Percentiles rank a stretch among this genome's conserved stretches.
These are phyloP conservation scores for Chlorodrepanis virens DNA, from an alignment of 2,113 vertebrate genomes.

Conservation along the genomic window DNA sequence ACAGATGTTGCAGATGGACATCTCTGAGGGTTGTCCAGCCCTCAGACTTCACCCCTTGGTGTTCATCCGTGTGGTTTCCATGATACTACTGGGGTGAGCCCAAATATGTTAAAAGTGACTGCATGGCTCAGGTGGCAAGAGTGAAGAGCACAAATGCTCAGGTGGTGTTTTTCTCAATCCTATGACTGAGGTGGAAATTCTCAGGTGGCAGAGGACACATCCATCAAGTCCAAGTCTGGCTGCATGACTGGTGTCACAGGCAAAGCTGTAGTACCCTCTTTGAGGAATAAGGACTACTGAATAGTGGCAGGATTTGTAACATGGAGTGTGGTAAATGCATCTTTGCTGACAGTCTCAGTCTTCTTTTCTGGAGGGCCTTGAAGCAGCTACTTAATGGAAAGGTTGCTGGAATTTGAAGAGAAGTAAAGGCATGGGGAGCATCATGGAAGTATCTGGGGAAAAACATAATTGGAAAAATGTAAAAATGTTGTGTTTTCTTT, in stretches of 20 bases:
- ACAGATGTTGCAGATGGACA: neutral
- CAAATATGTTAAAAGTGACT: neutral
- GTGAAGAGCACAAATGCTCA: neutral
- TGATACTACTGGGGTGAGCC: neutral
- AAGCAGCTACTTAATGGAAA: neutral
- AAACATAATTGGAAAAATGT: neutral
- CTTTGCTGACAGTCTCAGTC: neutral
- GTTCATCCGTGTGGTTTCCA: neutral
- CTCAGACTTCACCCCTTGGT: neutral
- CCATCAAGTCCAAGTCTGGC: neutral
- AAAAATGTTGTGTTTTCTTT: neutral
- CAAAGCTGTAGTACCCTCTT: neutral
- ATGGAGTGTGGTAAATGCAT: neutral
- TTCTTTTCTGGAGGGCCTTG: neutral
- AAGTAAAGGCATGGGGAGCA: neutral
- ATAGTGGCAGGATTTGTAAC: neutral
- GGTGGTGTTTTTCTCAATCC: neutral
- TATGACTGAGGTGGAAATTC: neutral
- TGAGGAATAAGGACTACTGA: neutral
- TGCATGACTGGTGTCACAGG: neutral
- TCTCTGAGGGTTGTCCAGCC: neutral
- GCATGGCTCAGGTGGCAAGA: neutral
- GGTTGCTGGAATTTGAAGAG: neutral
- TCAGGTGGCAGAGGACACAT: neutral
- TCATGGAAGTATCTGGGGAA: neutral